These are phyloP conservation scores for Stenchaetothrips biformis DNA, from an alignment of 2,888 invertebrate genomes.

Conservation along the genomic window DNA sequence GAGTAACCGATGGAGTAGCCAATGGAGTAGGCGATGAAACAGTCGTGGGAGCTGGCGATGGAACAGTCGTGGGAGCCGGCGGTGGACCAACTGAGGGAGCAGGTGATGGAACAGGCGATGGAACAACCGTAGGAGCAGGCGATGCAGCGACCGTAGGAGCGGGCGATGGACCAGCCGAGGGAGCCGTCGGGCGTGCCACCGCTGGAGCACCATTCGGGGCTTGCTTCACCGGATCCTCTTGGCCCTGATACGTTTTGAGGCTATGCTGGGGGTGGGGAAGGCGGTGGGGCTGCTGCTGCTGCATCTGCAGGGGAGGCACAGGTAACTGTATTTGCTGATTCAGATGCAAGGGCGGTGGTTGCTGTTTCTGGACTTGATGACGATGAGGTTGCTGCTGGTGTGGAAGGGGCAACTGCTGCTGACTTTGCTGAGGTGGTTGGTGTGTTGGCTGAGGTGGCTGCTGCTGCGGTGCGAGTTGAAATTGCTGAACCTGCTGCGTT, in stretches of 20 bases:
- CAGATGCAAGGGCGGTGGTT: conserved; percentile 28
- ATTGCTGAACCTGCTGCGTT: neutral
- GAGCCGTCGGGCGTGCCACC: neutral
- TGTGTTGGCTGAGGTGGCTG: neutral
- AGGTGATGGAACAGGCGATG: neutral
- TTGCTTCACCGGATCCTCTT: too few species aligned
- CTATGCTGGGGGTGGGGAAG: neutral
- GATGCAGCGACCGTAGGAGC: neutral
- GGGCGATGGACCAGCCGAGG: neutral
- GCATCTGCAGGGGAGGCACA: conserved; percentile 17
- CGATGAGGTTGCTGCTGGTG: conserved; percentile 32
- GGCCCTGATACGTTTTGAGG: too few species aligned
- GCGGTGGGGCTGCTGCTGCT: conserved; percentile 28
- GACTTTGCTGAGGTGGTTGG: neutral
- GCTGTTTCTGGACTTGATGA: conserved; percentile 37
- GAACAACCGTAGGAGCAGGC: too few species aligned
- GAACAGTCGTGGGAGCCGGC: neutral
- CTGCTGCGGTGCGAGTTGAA: neutral
- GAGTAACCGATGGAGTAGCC: too few species aligned
- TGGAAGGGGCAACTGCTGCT: neutral
- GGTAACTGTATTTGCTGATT: conserved; percentile 22
- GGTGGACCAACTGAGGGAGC: neutral
- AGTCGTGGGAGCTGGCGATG: too few species aligned
- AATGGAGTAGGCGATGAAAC: too few species aligned
- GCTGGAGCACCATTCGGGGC: too few species aligned